These are phyloP conservation scores for Rhynchophorus ferrugineus DNA, from an alignment of 1,140 invertebrate species.

Conservation along the genomic window DNA sequence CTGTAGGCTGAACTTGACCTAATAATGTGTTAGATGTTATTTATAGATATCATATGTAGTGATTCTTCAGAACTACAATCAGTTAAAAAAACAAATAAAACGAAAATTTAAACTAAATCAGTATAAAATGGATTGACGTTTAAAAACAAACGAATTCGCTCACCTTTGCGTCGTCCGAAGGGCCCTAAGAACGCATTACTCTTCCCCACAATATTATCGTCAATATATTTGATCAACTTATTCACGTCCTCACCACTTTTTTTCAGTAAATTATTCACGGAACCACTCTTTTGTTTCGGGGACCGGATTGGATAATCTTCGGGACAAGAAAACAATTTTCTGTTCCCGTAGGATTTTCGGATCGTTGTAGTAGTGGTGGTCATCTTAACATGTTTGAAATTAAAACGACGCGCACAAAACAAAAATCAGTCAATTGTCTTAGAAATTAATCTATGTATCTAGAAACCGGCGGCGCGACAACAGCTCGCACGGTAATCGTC, in stretches of 20 bases:
- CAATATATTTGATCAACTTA: constrained; percentile 68
- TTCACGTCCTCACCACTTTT: constrained; percentile 56
- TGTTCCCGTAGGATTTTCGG: constrained; percentile 43
- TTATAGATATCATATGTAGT: too few species aligned
- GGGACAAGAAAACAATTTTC: constrained; percentile 45
- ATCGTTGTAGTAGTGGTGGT: constrained; percentile 35
- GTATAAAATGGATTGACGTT: too few species aligned
- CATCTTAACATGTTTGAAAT: constrained; percentile 23
- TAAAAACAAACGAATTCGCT: constrained; percentile 11
- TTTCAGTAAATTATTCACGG: constrained; percentile 37
- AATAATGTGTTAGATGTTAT: too few species aligned
- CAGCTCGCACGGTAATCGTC: background rate
- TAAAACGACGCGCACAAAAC: background rate
- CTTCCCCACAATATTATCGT: constrained; percentile 72
- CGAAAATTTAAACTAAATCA: too few species aligned
- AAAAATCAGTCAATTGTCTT: background rate
- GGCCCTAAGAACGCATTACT: constrained; percentile 70
- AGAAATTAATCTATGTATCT: background rate
- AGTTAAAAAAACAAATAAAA: too few species aligned
- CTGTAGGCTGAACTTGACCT: too few species aligned
- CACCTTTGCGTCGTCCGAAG: constrained; percentile 75
- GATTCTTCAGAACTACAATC: too few species aligned
- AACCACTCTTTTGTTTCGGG: constrained; percentile 34
- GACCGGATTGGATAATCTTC: constrained; percentile 41
- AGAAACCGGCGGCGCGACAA: background rate